These are phyloP conservation scores for Trichacis sp. DNA, from an alignment of 2,888 invertebrate species.

Conservation along the genomic window DNA sequence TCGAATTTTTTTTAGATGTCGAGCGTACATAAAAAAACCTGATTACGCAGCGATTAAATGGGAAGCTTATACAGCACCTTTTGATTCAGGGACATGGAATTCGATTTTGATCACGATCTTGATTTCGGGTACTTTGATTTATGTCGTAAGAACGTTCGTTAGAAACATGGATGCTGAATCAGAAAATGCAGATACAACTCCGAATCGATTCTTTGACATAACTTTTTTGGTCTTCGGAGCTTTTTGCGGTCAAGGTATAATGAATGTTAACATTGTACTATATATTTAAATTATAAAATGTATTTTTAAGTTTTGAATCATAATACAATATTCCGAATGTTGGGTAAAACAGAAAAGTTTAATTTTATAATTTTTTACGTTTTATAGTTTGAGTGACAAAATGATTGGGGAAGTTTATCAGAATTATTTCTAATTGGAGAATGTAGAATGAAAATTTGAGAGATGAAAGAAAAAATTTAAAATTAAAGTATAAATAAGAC, in stretches of 20 bases:
- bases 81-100: slow-evolving; percentile 58
- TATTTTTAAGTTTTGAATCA: too few species aligned
- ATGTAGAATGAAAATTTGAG: too few species aligned
- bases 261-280: too few species aligned
- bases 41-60: slow-evolving; percentile 56
- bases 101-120: slow-evolving; percentile 51
- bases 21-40: slow-evolving; percentile 60
- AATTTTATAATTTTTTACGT: too few species aligned
- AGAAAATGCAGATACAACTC: not conserved
- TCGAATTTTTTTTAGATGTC: slow-evolving; percentile 47
- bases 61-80: slow-evolving; percentile 60
- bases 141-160: slow-evolving; percentile 40
- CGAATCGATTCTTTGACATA: slow-evolving; percentile 47
- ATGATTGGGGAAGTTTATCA: too few species aligned
- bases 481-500: too few species aligned
- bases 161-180: slow-evolving; percentile 10
- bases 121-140: slow-evolving; percentile 49
- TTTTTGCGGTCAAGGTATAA: slow-evolving; percentile 63
- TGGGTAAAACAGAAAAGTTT: too few species aligned
- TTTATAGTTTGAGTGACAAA: too few species aligned
- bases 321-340: too few species aligned
- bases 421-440: too few species aligned
- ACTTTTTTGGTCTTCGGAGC: slow-evolving; percentile 57
- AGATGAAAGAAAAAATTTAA: too few species aligned
- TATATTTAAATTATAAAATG: too few species aligned